These are phyloP conservation scores for Nasonia longicornis DNA, from an alignment of 1,140 invertebrate genomes.

Conservation along the genomic window DNA sequence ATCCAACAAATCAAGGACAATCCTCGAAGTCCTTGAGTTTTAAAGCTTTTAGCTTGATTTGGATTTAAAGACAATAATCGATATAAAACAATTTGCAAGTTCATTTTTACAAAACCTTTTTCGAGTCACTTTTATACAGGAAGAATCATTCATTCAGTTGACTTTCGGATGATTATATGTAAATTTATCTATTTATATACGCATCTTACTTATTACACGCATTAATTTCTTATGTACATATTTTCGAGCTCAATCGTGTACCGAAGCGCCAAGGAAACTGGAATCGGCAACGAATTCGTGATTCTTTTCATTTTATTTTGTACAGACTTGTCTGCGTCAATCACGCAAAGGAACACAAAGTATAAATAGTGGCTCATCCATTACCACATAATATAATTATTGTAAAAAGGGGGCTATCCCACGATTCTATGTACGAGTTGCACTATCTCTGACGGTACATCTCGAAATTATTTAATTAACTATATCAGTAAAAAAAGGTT, in stretches of 20 bases:
- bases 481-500: constrained; percentile 25
- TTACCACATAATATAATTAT: constrained; percentile 27
- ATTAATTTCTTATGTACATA: constrained; percentile 37
- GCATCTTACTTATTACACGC: neutral
- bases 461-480: neutral
- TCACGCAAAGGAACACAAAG: constrained; percentile 21
- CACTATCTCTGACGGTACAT: neutral
- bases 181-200: constrained; percentile 35
- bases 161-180: constrained; percentile 23
- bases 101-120: neutral
- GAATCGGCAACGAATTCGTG: constrained; percentile 29
- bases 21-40: constrained; percentile 2
- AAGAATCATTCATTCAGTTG: constrained; percentile 45
- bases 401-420: constrained; percentile 18
- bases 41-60: constrained; percentile 35
- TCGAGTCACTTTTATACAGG: constrained; percentile 34
- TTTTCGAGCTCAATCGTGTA: constrained; percentile 19
- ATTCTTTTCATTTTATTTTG: constrained; percentile 15
- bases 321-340: constrained; percentile 5
- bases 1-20: constrained; percentile 24
- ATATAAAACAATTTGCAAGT: constrained; percentile 18
- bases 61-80: constrained; percentile 6
- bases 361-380: constrained; percentile 32
- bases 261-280: constrained; percentile 21
- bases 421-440: constrained; percentile 1